Evolutionary conservation across 1,140 invertebrate genomes (phyloP), one percentile per base, ranked within the genome.

Genomic region (Drosophila setifemur): DNA sequence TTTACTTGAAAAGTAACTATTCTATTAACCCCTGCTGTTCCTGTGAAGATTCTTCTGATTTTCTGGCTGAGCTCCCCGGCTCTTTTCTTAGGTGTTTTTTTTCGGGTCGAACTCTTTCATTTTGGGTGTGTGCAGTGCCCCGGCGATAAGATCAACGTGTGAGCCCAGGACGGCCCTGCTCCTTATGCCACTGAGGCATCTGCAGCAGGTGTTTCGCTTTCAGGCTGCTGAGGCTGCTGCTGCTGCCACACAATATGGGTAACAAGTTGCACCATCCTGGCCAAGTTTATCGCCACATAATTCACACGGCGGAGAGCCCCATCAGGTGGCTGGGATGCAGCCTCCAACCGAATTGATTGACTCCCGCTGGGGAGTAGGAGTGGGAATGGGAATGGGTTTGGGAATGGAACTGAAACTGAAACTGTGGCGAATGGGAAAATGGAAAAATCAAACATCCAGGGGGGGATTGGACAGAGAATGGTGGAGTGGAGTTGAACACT

Each of bases 151-250:
- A 85, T 85, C 79, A 79, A 55, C 69, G 79, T 85, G 60, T 70
- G 73, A 67, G 74, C 37, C 44, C 35, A 25, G 35, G 40, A 63
- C 54, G 23, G 66, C 25, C 35, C 18, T 49, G 28, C 31, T n/a
- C n/a, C n/a, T n/a, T n/a, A n/a, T 50, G 11, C 18, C 31, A 57
- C 57, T 61, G 58, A 74, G 73, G 79, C 73, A 83, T 85, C 74
- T 83, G 74, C 79, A 85, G 79, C 79, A 83, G 79, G 79, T 83
- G 79, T 83, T 83, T 83, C 60, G 79, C 73, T 73, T 75, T 81
- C 76, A 75, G 70, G 47, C 50, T 48, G 54, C 35, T 21, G 28
- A 75, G 70, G 47, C 50, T 48, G 54, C 35, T 21, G 28, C 31
- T 40, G 50, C 68, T 75, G 77, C 77, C 73, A 82, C 73, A 82